These are phyloP conservation scores for Lepus townsendii DNA, from an alignment of 2,797 vertebrate species.

Conservation along the genomic window DNA sequence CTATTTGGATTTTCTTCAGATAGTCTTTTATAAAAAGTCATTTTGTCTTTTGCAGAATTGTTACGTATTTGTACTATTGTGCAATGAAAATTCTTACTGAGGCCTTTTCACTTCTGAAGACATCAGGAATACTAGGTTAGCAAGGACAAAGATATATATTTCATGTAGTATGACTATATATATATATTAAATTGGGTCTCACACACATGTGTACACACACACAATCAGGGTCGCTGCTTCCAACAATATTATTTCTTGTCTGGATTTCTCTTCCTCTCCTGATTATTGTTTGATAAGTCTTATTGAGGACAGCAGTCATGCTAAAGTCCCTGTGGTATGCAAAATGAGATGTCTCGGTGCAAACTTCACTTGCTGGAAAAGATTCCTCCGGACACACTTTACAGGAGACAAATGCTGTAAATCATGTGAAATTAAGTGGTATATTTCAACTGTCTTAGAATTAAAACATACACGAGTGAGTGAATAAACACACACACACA, in stretches of 20 bases:
- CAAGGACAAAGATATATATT: not conserved
- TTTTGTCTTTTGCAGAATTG: not conserved
- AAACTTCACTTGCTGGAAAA: slow-evolving; percentile 34
- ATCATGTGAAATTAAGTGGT: slow-evolving; percentile 56
- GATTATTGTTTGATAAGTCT: not conserved
- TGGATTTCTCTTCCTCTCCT: not conserved
- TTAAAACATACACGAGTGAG: slow-evolving; percentile 74
- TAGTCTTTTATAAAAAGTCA: not conserved
- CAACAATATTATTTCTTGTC: not conserved
- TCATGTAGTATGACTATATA: not conserved
- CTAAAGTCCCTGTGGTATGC: not conserved
- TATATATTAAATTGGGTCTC: too few species aligned
- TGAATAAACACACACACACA: slow-evolving; percentile 75
- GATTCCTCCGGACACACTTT: slow-evolving; percentile 10
- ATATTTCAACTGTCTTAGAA: slow-evolving; percentile 63
- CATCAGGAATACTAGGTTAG: not conserved
- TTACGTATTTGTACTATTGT: not conserved
- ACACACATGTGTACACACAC: too few species aligned
- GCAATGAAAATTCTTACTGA: not conserved
- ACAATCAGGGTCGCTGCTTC: not conserved
- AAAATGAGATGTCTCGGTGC: not conserved
- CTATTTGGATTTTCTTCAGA: not conserved
- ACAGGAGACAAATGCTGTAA: slow-evolving; percentile 44
- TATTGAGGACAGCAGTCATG: not conserved
- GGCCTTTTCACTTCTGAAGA: not conserved